Conservation (phyloP, 1,140 invertebrate species). For the Drosophila nannoptera region DNA sequence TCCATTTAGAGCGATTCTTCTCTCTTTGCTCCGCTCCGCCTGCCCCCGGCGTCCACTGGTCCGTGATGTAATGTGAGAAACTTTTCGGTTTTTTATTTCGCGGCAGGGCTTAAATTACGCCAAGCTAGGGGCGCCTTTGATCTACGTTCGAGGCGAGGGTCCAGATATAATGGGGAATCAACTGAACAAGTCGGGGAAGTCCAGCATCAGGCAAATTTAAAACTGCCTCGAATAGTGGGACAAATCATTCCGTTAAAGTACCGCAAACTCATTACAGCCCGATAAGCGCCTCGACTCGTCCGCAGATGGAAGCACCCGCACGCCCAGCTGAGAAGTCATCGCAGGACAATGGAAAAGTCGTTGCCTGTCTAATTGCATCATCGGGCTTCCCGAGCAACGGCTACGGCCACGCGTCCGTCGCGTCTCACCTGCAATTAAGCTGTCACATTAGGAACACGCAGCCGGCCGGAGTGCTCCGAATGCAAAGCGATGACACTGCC, state of each 20-base stretch:
- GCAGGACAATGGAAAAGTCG: constrained; percentile 72
- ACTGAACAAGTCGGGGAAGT: background rate
- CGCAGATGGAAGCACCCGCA: constrained; percentile 14
- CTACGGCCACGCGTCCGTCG: constrained; percentile 63
- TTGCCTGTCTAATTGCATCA: constrained; percentile 73
- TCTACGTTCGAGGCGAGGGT: constrained; percentile 33
- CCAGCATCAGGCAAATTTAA: background rate
- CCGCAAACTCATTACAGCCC: constrained; percentile 22
- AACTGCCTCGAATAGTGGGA: no score
- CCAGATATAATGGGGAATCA: background rate
- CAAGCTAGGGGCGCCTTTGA: constrained; percentile 52
- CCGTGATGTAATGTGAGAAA: constrained; percentile 76
- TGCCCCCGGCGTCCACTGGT: constrained; percentile 24
- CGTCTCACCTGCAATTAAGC: constrained; percentile 78
- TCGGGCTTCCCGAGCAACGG: constrained; percentile 42
- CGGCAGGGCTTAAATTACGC: constrained; percentile 24
- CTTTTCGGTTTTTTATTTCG: constrained; percentile 36
- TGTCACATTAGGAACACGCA: constrained; percentile 72
- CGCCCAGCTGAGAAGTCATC: constrained; percentile 54
- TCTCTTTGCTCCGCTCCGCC: constrained; percentile 30
- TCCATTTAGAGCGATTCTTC: constrained; percentile 60
- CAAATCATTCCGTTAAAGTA: constrained; percentile 23
- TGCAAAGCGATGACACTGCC: constrained; percentile 66
- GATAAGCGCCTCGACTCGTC: constrained; percentile 13
- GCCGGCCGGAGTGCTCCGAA: constrained; percentile 12